Conservation (phyloP, 1,140 invertebrate genomes). For the Listronotus bonariensis region DNA sequence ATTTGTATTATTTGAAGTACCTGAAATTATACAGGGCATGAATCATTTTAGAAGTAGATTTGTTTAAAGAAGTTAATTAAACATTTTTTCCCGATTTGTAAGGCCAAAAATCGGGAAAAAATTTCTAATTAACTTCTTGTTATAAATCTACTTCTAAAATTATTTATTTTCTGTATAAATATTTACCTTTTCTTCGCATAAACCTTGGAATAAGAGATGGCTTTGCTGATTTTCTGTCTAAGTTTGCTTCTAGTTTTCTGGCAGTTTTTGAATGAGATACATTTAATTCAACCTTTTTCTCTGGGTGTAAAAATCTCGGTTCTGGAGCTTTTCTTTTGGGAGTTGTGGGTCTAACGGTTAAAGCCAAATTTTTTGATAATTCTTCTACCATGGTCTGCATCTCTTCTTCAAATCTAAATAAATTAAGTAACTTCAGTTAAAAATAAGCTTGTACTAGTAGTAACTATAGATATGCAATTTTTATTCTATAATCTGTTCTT, state of each 20-base stretch:
- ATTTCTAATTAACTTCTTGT: no score
- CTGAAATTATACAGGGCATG: no score
- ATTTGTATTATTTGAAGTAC: no score
- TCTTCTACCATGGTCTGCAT: constrained; percentile 29
- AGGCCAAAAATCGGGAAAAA: no score
- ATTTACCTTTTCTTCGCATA: constrained; percentile 8
- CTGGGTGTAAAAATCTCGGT: neutral
- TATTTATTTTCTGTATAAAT: no score
- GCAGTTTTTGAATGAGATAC: neutral
- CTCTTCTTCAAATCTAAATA: constrained; percentile 26
- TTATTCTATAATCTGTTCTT: no score
- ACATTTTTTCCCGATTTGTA: no score
- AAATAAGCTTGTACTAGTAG: no score
- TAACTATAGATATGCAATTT: no score
- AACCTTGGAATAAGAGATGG: constrained; percentile 22
- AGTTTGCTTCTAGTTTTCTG: neutral
- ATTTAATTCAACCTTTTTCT: neutral
- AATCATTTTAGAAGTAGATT: no score
- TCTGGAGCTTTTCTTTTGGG: neutral
- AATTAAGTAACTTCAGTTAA: neutral
- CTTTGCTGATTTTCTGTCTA: constrained; percentile 1
- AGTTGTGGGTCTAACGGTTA: constrained; percentile 10
- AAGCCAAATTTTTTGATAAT: constrained; percentile 30
- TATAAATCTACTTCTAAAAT: no score
- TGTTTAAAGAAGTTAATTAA: no score